Percentiles rank a stretch among this genome's conserved stretches.
Evolutionary conservation across 2,113 vertebrate genomes (phyloP).

Genomic region (Psammodynastes pulverulentus): DNA sequence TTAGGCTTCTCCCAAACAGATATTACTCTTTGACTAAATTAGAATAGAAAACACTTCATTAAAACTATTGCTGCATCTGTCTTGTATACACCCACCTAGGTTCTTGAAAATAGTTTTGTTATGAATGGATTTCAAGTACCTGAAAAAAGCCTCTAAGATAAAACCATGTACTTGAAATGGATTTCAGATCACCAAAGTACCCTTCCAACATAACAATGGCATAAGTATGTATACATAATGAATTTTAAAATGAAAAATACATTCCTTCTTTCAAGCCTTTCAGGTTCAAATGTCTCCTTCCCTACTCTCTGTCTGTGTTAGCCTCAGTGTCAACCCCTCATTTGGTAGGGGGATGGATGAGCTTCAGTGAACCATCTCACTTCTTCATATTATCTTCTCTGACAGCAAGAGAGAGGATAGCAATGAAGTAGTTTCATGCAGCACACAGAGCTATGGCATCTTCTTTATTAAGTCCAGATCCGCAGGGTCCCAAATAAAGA

Average conservation of each 20-base stretch:
- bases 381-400: not conserved
- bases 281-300: too few relatives aligned
- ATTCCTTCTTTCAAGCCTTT: not conserved
- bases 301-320: not conserved
- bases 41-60: conserved; percentile 39
- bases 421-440: not conserved
- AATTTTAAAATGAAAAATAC: not conserved
- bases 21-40: conserved; percentile 20
- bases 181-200: not conserved
- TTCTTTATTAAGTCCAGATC: not conserved
- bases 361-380: not conserved
- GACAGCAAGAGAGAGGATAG: not conserved
- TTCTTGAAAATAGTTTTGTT: conserved; percentile 29
- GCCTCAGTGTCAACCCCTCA: not conserved
- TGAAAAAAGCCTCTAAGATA: not conserved
- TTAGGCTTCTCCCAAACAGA: conserved; percentile 22
- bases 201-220: not conserved
- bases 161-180: conserved; percentile 25
- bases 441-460: not conserved
- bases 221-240: too few relatives aligned
- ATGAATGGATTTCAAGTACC: conserved; percentile 21
- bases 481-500: not conserved
- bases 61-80: not conserved
- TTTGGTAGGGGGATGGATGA: not conserved
- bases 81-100: not conserved